Percentiles rank a stretch among this genome's conserved stretches.
phyloP scores from a whole-genome alignment of 2,113 vertebrate genomes.

The Perognathus longimembris region DNA sequence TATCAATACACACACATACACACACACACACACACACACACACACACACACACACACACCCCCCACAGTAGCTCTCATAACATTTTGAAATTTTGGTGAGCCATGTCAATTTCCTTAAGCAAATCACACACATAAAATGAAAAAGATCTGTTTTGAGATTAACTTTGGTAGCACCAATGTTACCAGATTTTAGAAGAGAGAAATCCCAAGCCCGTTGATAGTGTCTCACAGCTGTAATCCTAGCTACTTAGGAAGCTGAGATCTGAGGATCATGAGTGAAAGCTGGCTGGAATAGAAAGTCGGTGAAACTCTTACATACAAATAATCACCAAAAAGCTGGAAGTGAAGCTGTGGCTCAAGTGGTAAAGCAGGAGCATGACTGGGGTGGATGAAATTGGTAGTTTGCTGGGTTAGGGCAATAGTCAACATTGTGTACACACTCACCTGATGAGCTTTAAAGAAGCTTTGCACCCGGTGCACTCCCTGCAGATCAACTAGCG shows the following conservation, averaged over 20 bases:
- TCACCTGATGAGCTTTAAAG: conserved; percentile 22
- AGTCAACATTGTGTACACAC: background rate
- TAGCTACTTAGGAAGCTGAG: too few species aligned
- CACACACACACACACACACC: background rate
- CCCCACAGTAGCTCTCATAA: background rate
- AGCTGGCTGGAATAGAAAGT: too few species aligned
- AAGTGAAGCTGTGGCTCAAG: too few species aligned
- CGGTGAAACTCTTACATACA: too few species aligned
- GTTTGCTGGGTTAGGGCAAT: conserved; percentile 62
- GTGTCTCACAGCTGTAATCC: too few species aligned
- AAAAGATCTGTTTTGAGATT: conserved; percentile 60
- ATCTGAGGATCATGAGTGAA: too few species aligned
- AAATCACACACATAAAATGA: conserved; percentile 53
- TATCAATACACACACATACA: background rate
- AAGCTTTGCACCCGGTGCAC: conserved; percentile 28
- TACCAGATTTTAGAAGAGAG: conserved; percentile 62
- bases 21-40: too few species aligned
- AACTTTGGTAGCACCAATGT: conserved; percentile 27
- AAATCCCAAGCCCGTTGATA: background rate
- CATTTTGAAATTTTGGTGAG: background rate
- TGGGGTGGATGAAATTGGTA: conserved; percentile 48
- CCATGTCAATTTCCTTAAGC: conserved; percentile 21
- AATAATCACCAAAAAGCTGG: too few species aligned
- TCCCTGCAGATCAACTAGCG: background rate
- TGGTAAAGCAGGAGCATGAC: background rate